These are phyloP conservation scores for Dasyprocta punctata DNA, from an alignment of 2,113 vertebrate genomes.

Conservation along the genomic window DNA sequence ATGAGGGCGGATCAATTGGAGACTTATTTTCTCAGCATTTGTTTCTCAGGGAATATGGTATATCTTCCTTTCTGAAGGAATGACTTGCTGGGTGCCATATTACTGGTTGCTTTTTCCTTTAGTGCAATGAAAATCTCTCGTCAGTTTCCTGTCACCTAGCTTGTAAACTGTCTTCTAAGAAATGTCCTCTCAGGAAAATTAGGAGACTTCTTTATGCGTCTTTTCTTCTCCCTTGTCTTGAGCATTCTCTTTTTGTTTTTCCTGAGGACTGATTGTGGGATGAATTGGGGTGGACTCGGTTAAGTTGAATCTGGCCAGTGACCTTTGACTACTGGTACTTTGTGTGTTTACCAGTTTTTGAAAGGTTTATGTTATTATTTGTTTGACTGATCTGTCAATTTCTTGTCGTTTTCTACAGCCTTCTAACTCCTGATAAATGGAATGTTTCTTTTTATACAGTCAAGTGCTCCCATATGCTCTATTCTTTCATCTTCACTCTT, in stretches of 20 bases:
- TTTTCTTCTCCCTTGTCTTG: not conserved
- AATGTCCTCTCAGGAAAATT: not conserved
- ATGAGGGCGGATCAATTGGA: not conserved
- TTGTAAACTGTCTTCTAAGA: not conserved
- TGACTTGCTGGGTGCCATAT: not conserved
- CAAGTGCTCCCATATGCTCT: not conserved
- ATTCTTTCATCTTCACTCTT: not conserved
- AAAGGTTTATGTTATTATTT: not conserved
- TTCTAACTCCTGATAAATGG: not conserved
- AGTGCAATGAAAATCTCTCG: not conserved
- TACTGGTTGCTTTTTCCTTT: not conserved
- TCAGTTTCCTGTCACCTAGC: not conserved
- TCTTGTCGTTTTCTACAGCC: not conserved
- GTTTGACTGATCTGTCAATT: not conserved
- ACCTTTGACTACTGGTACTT: not conserved
- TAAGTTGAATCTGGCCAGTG: not conserved
- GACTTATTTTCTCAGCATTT: not conserved
- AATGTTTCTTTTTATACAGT: not conserved
- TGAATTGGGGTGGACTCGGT: not conserved
- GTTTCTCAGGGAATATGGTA: not conserved
- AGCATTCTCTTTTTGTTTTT: not conserved
- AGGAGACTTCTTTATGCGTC: not conserved
- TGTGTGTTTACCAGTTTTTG: not conserved
- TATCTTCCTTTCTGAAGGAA: not conserved
- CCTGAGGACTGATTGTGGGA: not conserved